Evolutionary conservation across 2,888 invertebrate genomes (phyloP).

Genomic region (Melieria picta): DNA sequence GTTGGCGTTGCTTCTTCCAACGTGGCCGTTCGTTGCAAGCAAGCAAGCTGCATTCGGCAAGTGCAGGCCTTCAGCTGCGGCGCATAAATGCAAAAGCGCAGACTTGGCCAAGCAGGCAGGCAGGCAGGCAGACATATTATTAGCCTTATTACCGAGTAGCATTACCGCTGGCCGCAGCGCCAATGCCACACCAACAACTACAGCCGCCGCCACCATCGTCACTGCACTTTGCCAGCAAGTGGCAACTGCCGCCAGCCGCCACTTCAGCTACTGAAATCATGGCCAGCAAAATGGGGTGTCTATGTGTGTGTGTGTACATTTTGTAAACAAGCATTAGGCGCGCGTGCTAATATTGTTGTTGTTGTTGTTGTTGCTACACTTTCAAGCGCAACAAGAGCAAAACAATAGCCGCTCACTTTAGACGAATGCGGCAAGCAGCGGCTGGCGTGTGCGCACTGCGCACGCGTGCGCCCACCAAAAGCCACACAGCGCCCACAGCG

Average conservation of each 20-base stretch:
- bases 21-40: constrained; percentile 18
- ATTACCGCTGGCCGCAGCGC: constrained; percentile 32
- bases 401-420: constrained; percentile 3
- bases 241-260: constrained; percentile 6
- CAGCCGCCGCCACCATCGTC: constrained; percentile 17
- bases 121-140: constrained; percentile 21
- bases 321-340: constrained; percentile 46
- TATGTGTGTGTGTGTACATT: constrained; percentile 25
- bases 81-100: constrained; percentile 15
- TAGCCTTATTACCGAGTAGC: constrained; percentile 24
- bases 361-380: constrained; percentile 6
- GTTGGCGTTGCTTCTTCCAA: constrained; percentile 20
- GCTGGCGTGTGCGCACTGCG: constrained; percentile 1
- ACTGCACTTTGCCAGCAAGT: constrained; percentile 6
- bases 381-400: constrained; percentile 21
- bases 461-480: constrained; percentile 10
- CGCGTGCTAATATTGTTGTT: constrained; percentile 40
- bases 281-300: too few species aligned
- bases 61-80: neutral
- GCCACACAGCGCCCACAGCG: neutral
- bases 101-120: neutral
- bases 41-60: neutral
- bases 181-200: neutral
- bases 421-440: constrained; percentile 2
- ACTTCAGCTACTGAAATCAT: too few species aligned